Evolutionary conservation across 2,113 vertebrate species (phyloP).

Genomic region (Pithys albifrons): DNA sequence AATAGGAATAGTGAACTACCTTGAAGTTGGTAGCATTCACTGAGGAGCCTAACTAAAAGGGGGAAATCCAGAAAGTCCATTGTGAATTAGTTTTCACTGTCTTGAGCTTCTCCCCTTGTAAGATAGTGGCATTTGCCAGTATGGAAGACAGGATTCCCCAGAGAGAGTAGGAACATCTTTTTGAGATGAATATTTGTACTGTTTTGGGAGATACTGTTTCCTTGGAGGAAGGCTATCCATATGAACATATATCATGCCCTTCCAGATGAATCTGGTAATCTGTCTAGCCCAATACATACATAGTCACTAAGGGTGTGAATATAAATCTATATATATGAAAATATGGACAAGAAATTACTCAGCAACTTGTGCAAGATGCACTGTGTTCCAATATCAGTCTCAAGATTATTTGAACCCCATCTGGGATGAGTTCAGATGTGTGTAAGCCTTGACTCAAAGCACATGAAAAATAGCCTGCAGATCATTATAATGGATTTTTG

Average conservation of each 20-base stretch:
- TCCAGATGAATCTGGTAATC: not conserved
- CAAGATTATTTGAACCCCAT: not conserved
- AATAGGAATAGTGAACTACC: not conserved
- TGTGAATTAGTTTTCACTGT: not conserved
- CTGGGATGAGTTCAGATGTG: not conserved
- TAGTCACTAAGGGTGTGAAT: not conserved
- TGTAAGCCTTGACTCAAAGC: not conserved
- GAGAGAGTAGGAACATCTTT: not conserved
- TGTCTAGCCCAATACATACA: not conserved
- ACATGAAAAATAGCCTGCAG: not conserved
- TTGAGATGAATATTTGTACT: not conserved
- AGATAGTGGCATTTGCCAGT: not conserved
- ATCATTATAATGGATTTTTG: not conserved
- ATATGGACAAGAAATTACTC: not conserved
- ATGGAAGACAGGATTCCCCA: not conserved
- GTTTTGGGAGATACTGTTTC: not conserved
- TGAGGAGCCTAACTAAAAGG: not conserved
- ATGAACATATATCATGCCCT: not conserved
- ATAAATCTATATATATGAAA: not conserved
- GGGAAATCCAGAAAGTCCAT: not conserved
- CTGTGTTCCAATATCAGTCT: not conserved
- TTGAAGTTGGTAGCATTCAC: not conserved
- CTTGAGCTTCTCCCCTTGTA: not conserved
- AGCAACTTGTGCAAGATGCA: not conserved
- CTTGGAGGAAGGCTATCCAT: not conserved